These are phyloP conservation scores for Phenganax marumi DNA, from an alignment of 92 coral and sea anemone species.

Conservation along the genomic window DNA sequence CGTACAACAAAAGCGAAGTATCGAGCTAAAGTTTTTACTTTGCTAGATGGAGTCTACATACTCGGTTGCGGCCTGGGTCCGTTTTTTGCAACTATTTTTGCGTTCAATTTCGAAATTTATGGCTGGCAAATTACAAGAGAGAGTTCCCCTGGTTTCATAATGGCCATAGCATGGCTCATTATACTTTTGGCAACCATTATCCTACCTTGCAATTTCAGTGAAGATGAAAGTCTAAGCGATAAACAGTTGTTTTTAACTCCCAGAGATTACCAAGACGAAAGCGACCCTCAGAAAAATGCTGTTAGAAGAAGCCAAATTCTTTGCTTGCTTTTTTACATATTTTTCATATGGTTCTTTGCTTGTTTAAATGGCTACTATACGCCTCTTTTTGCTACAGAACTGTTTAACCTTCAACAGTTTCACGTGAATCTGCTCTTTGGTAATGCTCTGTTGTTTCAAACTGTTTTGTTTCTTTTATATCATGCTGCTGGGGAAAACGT, in stretches of 20 bases:
- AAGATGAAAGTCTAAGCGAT: conserved; percentile 3
- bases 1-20: conserved; percentile 5
- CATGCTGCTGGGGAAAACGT: not conserved
- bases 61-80: conserved; percentile 13
- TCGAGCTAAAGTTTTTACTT: not conserved
- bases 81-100: not conserved
- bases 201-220: not conserved
- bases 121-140: conserved; percentile 4
- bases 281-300: not conserved
- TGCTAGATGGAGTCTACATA: not conserved
- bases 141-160: not conserved
- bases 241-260: conserved; percentile 7
- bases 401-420: not conserved
- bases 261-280: not conserved
- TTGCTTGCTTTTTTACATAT: not conserved
- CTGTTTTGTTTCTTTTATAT: not conserved
- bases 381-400: not conserved
- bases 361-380: not conserved
- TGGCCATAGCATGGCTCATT: not conserved
- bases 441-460: not conserved
- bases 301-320: not conserved
- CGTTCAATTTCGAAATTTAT: not conserved
- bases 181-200: not conserved
- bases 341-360: conserved; percentile 16
- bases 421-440: conserved; percentile 7